Percentiles rank a stretch among this genome's conserved stretches.
These are phyloP conservation scores for Myiagra hebetior DNA, from an alignment of 2,113 vertebrate genomes.

Conservation along the genomic window DNA sequence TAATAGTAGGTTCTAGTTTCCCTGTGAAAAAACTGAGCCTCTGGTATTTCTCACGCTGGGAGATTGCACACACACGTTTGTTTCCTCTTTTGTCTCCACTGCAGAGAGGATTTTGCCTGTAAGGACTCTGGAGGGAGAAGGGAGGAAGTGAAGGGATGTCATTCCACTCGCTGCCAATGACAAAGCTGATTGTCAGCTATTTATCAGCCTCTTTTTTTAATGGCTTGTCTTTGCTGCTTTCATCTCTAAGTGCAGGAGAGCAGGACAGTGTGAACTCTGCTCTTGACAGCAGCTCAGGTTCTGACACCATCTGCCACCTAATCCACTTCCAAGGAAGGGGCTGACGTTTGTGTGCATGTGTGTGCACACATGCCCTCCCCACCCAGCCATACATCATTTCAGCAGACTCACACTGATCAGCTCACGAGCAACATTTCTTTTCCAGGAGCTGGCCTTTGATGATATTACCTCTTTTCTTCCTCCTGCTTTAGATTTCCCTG, in stretches of 20 bases:
- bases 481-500: not conserved
- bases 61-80: not conserved
- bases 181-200: not conserved
- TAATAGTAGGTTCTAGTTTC: conserved; percentile 38
- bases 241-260: not conserved
- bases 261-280: conserved; percentile 7
- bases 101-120: not conserved
- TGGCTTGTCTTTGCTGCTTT: not conserved
- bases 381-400: conserved; percentile 16
- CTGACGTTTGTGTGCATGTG: conserved; percentile 46
- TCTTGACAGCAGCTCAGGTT: conserved; percentile 47
- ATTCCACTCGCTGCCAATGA: not conserved
- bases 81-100: not conserved
- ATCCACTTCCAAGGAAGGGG: conserved; percentile 63
- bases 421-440: conserved; percentile 16
- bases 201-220: not conserved
- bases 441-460: not conserved
- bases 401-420: not conserved
- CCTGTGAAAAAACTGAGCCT: not conserved
- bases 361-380: conserved; percentile 4
- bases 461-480: not conserved
- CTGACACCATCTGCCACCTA: conserved; percentile 65
- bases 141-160: not conserved
- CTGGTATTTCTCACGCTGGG: not conserved
- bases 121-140: not conserved